Conservation (phyloP, 64 coral and sea anemone species). For the Montipora capricornis region DNA sequence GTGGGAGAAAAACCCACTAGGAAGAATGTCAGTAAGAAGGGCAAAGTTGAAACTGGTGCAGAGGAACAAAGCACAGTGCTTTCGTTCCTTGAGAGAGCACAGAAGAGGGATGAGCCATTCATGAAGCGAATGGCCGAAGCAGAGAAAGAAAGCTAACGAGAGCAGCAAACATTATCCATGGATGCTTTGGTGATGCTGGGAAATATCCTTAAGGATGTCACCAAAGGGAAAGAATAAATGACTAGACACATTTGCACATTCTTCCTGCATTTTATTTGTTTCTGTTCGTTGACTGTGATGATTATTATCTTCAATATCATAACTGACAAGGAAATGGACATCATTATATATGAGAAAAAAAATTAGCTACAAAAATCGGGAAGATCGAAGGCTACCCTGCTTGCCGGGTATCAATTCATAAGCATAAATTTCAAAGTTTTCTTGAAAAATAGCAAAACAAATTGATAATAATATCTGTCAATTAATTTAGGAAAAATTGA, state of each 20-base stretch:
- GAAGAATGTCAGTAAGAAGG: slow-evolving; percentile 3
- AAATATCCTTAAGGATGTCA: slow-evolving; percentile 24
- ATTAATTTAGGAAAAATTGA: too few relatives aligned
- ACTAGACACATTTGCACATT: neutral
- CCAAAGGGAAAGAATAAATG: slow-evolving; percentile 12
- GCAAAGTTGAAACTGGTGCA: neutral
- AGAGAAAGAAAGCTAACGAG: neutral
- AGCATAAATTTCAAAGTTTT: too few relatives aligned
- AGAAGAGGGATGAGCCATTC: neutral
- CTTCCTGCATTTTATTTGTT: neutral
- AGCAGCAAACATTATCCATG: neutral
- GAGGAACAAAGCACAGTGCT: slow-evolving; percentile 6
- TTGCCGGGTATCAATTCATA: too few relatives aligned
- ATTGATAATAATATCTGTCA: too few relatives aligned
- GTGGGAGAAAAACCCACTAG: neutral
- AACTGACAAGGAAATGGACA: too few relatives aligned
- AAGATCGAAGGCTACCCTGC: too few relatives aligned
- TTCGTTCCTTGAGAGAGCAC: neutral
- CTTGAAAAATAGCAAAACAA: too few relatives aligned
- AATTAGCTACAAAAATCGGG: too few relatives aligned
- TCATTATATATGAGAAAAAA: too few relatives aligned
- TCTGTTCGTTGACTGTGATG: slow-evolving; percentile 1
- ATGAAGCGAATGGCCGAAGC: neutral
- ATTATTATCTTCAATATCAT: neutral
- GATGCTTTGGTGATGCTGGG: slow-evolving; percentile 16